Base-by-base conservation (phyloP, 2,888 invertebrate genomes). In the Meganola albula region DNA sequence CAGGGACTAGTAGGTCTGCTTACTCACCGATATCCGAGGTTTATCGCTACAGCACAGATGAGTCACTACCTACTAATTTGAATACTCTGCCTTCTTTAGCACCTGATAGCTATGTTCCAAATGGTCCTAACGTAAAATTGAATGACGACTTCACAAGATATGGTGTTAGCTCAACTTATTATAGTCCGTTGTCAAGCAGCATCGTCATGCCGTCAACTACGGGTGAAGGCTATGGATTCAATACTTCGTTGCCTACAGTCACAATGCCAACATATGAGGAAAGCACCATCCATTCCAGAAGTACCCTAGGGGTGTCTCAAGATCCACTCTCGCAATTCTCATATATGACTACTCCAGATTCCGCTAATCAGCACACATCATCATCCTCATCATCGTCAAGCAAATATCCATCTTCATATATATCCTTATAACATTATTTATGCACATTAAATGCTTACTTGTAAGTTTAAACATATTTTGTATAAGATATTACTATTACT, bases 11-110 rank as follows among this genome's bases (percentile, higher is more conserved):
- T 44, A 73, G 74, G 42, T 53, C 71, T 34, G 60, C 67, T 75
- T 85, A 83, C 78, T 82, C 85, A 75, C 71, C 82, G 23, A 70
- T 82, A 62, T 43, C 79, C 21, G 83, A 84, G 41, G 72, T 73
- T 74, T 82, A 82, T 78, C 78, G 83, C 46, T 82, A 77, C 55
- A 48, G 56, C 27, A 74, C 56, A 63, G 83, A 85, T 80, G 85
- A 85, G 49, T 79, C 82, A 83, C 48, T 82, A 59, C 67, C 73
- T 40, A 61, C 66, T 42, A 79, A 73, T 74, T 61, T 77, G 48
- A 62, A 53, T 22, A 26, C 72, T 29, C 48, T 83, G 51, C 56
- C 76, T 31, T 48, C 76, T 39, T 34, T 83, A 35, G 40, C 69
- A 43, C 56, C 77, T 40, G 85, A 85, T 58, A 79, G 61, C 44